Conservation (phyloP, 2,888 invertebrate species). For the Cephus spinipes region DNA sequence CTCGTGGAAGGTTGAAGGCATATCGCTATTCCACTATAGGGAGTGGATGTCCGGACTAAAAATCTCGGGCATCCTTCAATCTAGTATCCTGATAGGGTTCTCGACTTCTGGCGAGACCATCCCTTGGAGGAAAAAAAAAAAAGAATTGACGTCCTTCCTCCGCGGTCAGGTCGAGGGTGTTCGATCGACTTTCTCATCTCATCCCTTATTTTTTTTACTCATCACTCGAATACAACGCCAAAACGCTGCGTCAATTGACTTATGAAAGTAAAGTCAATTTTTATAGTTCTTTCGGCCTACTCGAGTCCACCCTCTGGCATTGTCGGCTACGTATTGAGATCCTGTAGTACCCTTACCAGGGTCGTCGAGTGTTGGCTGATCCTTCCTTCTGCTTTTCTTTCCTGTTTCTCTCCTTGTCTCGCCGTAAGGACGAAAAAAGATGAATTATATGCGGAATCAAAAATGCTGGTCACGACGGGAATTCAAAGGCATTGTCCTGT, state of each 20-base stretch:
- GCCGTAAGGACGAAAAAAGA: conserved; percentile 22
- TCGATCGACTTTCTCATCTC: not conserved
- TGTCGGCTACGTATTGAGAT: not conserved
- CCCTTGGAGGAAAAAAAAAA: not conserved
- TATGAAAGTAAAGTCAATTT: not conserved
- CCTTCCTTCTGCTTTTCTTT: not conserved
- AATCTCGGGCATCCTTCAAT: not conserved
- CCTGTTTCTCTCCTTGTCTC: not conserved
- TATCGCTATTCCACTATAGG: not conserved
- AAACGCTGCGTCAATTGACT: not conserved
- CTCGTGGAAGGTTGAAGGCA: not conserved
- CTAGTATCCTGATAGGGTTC: not conserved
- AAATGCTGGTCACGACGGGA: conserved; percentile 52
- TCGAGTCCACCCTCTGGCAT: not conserved
- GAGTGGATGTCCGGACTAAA: not conserved
- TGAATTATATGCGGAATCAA: conserved; percentile 50
- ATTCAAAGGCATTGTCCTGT: conserved; percentile 49
- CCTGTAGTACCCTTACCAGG: not conserved
- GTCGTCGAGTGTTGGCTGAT: not conserved
- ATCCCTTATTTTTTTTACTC: not conserved
- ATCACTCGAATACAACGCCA: not conserved
- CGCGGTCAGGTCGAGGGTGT: not conserved
- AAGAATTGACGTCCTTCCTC: not conserved
- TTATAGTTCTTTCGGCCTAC: not conserved
- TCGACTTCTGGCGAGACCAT: not conserved